phyloP scores from a whole-genome alignment of 2,797 vertebrate genomes.

The Picus viridis region DNA sequence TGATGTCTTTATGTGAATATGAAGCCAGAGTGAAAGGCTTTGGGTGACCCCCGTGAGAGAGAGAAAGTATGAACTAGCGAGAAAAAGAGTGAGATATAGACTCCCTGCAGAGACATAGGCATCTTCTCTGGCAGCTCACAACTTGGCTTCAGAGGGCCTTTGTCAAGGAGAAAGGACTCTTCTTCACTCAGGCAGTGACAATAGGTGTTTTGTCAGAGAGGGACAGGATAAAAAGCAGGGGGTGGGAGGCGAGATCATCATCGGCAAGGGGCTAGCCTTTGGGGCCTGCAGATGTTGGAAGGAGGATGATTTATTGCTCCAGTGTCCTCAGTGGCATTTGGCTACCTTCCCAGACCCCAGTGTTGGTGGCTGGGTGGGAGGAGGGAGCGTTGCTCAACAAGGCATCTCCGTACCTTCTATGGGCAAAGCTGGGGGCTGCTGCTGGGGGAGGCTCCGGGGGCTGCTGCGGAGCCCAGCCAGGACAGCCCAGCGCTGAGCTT shows the following conservation, averaged over 20 bases:
- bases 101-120: constrained; percentile 88
- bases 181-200: constrained; percentile 91
- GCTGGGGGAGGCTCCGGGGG: neutral
- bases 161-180: constrained; percentile 91
- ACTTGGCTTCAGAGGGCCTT: constrained; percentile 93
- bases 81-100: constrained; percentile 79
- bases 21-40: constrained; percentile 92
- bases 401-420: constrained; percentile 58
- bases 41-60: constrained; percentile 92
- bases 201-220: constrained; percentile 91
- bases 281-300: constrained; percentile 92
- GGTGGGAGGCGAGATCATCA: constrained; percentile 86
- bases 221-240: constrained; percentile 85
- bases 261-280: constrained; percentile 85
- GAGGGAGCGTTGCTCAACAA: constrained; percentile 21
- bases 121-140: constrained; percentile 89
- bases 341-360: constrained; percentile 90
- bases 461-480: neutral
- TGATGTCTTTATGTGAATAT: constrained; percentile 98
- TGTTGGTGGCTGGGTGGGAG: constrained; percentile 71
- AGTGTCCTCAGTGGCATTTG: constrained; percentile 93
- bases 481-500: neutral
- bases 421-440: constrained; percentile 43
- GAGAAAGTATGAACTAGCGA: constrained; percentile 76
- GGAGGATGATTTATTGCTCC: constrained; percentile 93